Evolutionary conservation across 2,888 invertebrate species (phyloP).

Genomic region (Diarsia mendica): DNA sequence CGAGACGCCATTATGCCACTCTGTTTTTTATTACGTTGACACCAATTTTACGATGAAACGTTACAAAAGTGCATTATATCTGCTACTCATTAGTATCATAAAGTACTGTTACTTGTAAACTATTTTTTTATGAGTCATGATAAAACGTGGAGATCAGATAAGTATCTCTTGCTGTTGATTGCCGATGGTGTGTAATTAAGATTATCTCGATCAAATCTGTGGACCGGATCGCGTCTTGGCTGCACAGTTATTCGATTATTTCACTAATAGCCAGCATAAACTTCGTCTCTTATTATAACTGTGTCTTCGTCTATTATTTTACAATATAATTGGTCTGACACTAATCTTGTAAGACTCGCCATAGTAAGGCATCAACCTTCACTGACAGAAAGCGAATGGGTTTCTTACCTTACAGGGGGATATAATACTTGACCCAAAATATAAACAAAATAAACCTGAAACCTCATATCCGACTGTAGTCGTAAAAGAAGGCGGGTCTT

Average conservation of each 20-base stretch:
- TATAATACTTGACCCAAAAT: slow-evolving; percentile 55
- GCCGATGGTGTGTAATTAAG: slow-evolving; percentile 71
- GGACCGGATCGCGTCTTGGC: slow-evolving; percentile 36
- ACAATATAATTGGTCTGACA: not conserved
- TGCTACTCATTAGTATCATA: slow-evolving; percentile 45
- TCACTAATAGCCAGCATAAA: slow-evolving; percentile 17
- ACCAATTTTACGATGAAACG: slow-evolving; percentile 55
- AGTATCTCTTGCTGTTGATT: slow-evolving; percentile 66
- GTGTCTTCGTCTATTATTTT: slow-evolving; percentile 4
- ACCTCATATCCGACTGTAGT: slow-evolving; percentile 38
- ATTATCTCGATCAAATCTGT: slow-evolving; percentile 69
- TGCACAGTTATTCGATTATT: slow-evolving; percentile 53
- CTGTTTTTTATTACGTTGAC: slow-evolving; percentile 68
- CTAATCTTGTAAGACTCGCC: not conserved
- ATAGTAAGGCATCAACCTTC: slow-evolving; percentile 4
- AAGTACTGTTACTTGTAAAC: slow-evolving; percentile 47
- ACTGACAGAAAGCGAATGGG: slow-evolving; percentile 18
- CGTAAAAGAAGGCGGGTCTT: slow-evolving; percentile 48
- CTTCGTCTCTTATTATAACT: not conserved
- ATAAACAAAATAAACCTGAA: slow-evolving; percentile 45
- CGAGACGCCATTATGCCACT: slow-evolving; percentile 77
- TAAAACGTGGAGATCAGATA: slow-evolving; percentile 67
- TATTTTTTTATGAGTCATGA: slow-evolving; percentile 57
- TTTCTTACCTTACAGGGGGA: slow-evolving; percentile 31
- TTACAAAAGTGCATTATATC: slow-evolving; percentile 46